These are phyloP conservation scores for Tylochromis polylepis DNA, from an alignment of 2,113 vertebrate genomes.

Conservation along the genomic window DNA sequence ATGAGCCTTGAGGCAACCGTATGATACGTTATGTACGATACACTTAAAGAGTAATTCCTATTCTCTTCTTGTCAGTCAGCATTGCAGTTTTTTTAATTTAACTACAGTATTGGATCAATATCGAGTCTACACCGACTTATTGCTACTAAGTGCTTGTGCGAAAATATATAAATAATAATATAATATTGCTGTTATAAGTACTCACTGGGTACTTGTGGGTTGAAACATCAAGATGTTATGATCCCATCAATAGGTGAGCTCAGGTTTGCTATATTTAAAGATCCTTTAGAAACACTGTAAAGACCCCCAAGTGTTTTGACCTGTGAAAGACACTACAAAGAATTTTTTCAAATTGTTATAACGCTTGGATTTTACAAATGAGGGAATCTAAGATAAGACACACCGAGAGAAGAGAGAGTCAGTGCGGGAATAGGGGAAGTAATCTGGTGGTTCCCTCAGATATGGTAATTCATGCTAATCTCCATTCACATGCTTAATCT, in stretches of 20 bases:
- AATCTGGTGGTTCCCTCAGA: conserved; percentile 27
- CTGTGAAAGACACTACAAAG: background rate
- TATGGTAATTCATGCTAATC: conserved; percentile 64
- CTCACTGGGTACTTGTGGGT: background rate
- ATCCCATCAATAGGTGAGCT: background rate
- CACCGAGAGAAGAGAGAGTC: background rate
- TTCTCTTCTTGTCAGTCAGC: background rate
- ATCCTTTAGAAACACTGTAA: background rate
- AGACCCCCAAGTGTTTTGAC: background rate
- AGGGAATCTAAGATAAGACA: background rate
- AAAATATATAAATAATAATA: background rate
- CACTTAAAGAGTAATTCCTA: background rate
- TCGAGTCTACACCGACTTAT: background rate
- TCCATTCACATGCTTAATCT: conserved; percentile 60
- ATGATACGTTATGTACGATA: background rate
- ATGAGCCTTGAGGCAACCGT: too few species aligned
- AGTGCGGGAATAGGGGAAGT: background rate
- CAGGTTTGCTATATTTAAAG: background rate
- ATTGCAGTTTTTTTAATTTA: background rate
- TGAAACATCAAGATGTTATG: background rate
- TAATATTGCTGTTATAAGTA: background rate
- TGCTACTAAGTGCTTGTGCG: background rate
- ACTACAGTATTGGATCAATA: background rate
- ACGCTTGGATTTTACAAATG: background rate
- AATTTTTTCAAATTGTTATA: background rate